Base-by-base conservation (phyloP, 2,888 invertebrate species). In the Clanis bilineata region DNA sequence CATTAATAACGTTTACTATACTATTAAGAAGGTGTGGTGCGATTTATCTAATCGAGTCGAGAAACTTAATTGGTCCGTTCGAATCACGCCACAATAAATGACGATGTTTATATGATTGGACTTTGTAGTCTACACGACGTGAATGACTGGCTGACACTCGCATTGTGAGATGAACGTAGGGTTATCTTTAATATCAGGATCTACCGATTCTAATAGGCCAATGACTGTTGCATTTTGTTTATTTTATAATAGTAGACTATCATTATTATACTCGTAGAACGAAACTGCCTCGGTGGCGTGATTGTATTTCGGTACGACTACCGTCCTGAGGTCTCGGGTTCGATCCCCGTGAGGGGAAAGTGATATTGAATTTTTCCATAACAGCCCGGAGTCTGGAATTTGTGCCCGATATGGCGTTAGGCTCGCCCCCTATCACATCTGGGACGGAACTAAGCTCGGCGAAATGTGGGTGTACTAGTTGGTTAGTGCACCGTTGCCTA, bases 41-140 rank as follows among this genome's bases (percentile, higher is more conserved):
- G 63, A 64, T 75, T 77, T 86, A 89, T 90, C 90, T 88, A 85
- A 88, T 88, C 87, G 73, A 64, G 63, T 67, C 71, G 67, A 72
- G 74, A 68, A 73, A 76, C 70, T 64, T 84, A 83, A 91, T 90
- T 90, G 90, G 89, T 74, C 79, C 74, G 69, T 71, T 79, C 69
- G 71, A 81, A 80, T 90, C 91, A 90, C 90, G 90, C 91, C 90
- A 91, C 85, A 70, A 62, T 65, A 65, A 73, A 71, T 80, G 82
- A 85, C 86, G 85, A 85, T 80, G 81, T 73, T 76, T 76, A 77
- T 65, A 68, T 72, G 67, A 64, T 65, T 79, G 85, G 81, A 88
- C 85, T 86, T 85, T 85, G 83, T 59, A 59, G 67, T 65, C 62
- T 67, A 62, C 45, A 64, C 62, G 55, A 62, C 38, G 39, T 61